Percentiles rank a stretch among this genome's conserved stretches.
Conservation (phyloP, 2,797 vertebrate genomes). For the Schizopygopsis pylzovi region DNA sequence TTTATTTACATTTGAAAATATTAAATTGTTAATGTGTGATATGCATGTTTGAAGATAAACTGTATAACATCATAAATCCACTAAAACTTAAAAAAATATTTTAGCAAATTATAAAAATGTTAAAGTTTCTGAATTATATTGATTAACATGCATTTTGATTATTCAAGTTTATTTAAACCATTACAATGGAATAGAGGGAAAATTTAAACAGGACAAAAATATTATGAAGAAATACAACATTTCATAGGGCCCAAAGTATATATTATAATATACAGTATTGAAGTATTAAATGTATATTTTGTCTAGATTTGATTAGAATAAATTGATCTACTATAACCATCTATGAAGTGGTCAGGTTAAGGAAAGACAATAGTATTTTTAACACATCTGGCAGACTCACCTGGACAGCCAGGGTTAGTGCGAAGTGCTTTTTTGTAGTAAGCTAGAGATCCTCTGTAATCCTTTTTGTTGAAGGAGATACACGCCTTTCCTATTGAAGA, state of each 20-base stretch:
- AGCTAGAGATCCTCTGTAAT: slow-evolving; percentile 96
- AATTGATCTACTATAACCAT: neutral
- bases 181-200: too few species aligned
- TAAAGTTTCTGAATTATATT: too few species aligned
- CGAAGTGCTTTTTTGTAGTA: slow-evolving; percentile 99
- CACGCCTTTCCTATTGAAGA: slow-evolving; percentile 90
- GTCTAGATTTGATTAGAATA: neutral
- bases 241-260: neutral
- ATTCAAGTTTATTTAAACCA: too few species aligned
- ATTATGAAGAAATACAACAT: too few species aligned
- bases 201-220: too few species aligned
- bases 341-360: neutral
- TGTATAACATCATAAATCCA: neutral
- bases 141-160: too few species aligned
- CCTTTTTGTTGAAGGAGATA: slow-evolving; percentile 99
- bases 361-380: neutral
- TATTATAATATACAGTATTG: neutral
- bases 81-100: too few species aligned
- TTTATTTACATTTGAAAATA: too few species aligned
- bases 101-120: too few species aligned
- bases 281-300: neutral
- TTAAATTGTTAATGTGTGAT: too few species aligned
- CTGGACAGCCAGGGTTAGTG: slow-evolving; percentile 97
- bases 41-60: too few species aligned
- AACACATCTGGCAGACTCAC: slow-evolving; percentile 72